A percentile compares a stretch with the other conserved stretches of the same genome.
phyloP scores from a whole-genome alignment of 2,888 invertebrate species.

The Cataglyphis cursor region DNA sequence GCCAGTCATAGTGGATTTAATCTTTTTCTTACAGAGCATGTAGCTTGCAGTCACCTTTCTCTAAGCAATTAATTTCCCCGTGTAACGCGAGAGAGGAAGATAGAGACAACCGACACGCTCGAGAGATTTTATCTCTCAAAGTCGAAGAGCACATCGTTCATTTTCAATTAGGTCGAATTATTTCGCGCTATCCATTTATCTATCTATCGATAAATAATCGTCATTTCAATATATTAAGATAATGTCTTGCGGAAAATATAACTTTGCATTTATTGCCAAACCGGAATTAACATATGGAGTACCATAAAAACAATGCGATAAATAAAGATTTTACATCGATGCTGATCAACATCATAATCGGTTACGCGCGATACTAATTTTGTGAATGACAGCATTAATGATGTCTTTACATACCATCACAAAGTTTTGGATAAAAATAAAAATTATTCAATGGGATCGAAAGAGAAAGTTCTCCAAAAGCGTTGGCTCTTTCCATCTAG shows the following conservation, averaged over 20 bases:
- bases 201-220: constrained; percentile 29
- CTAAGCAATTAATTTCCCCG: constrained; percentile 62
- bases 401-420: not conserved
- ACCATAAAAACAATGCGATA: not conserved
- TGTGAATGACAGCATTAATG: not conserved
- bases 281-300: not conserved
- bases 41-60: constrained; percentile 55
- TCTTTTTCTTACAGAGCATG: constrained; percentile 46
- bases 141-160: constrained; percentile 22
- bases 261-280: not conserved
- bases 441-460: not conserved
- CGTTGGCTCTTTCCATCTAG: constrained; percentile 6
- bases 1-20: constrained; percentile 55
- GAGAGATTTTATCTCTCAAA: constrained; percentile 49
- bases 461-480: constrained; percentile 50
- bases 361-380: not conserved
- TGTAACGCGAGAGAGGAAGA: constrained; percentile 15
- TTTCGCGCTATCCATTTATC: not conserved
- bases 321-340: not conserved
- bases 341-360: constrained; percentile 17
- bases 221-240: constrained; percentile 15
- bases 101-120: constrained; percentile 17
- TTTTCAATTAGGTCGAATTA: constrained; percentile 43
- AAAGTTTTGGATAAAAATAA: not conserved
- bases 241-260: constrained; percentile 17